Base-by-base conservation (phyloP, 2,888 invertebrate species). In the Platycheirus albimanus region DNA sequence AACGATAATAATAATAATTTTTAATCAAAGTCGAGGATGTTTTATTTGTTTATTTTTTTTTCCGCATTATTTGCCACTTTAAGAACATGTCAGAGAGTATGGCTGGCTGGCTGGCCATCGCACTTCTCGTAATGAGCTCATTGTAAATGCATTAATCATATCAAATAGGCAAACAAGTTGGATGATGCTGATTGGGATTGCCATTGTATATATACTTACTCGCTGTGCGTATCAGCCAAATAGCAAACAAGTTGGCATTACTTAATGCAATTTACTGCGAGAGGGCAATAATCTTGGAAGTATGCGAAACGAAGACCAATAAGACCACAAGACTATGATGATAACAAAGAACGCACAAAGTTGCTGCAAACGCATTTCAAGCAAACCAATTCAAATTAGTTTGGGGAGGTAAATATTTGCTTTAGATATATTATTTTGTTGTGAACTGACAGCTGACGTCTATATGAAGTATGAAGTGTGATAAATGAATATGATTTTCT, bases 81-180 rank as follows among this genome's bases (percentile, higher is more conserved):
- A 83, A 67, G 30, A 43, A 67, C 30, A 49, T n/a, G n/a, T 41
- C 67, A 56, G 36, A 52, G 51, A 64, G 45, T 38, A 56, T 45
- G 69, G 58, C 83, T 63, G 77, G 64, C 63, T 45, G 69, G 58
- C 83, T 63, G 77, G 64, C 63, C 78, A 64, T 74, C 78, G 78
- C 72, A 83, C 83, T 78, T 83, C 78, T 83, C 63, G 83, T 78
- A 83, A 83, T 78, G 77, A 78, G 78, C 83, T 78, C 83, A 83
- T 83, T 83, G 83, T 83, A 69, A 83, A 83, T 78, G 72, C 83
- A 83, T 83, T 83, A 83, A 83, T 83, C 83, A 83, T 74, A 56
- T 72, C 83, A 83, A 83, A 78, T 83, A 72, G 83, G 78, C 83
- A 72, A 77, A 77, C 81, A 77, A 63, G 71, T 20, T 77, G 77